Percentiles rank a stretch among this genome's conserved stretches.
Conservation (phyloP, 2,797 vertebrate genomes). For the Fundulus diaphanus region DNA sequence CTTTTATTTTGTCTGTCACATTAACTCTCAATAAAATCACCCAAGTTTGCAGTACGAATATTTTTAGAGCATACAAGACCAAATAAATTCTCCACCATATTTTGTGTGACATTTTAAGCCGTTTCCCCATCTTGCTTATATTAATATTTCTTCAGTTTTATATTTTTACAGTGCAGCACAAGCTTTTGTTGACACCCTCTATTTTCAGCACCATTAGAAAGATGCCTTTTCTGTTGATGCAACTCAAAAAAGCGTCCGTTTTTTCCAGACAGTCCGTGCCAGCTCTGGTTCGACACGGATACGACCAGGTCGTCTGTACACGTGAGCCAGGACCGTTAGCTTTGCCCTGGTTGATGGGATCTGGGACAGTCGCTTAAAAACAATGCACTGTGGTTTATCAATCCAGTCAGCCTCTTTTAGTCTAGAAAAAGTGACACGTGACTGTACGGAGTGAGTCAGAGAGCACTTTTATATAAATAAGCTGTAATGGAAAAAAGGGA, state of each 20-base stretch:
- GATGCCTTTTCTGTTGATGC: constrained; percentile 49
- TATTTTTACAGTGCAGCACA: constrained; percentile 22
- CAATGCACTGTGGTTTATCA: constrained; percentile 54
- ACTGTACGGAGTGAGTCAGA: constrained; percentile 26
- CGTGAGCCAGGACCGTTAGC: constrained; percentile 49
- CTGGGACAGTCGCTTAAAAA: constrained; percentile 49
- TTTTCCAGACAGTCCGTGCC: constrained; percentile 38
- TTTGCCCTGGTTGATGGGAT: constrained; percentile 54
- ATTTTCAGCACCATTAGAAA: constrained; percentile 15
- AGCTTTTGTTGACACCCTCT: background rate
- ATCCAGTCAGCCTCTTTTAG: constrained; percentile 48
- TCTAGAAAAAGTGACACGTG: constrained; percentile 47
- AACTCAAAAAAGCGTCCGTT: constrained; percentile 49
- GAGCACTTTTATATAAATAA: constrained; percentile 3
- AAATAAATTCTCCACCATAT: background rate
- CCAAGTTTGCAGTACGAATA: background rate
- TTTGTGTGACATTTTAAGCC: background rate
- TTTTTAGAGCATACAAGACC: background rate
- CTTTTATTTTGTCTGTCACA: background rate
- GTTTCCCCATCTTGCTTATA: background rate
- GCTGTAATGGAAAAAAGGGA: background rate
- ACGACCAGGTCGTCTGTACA: constrained; percentile 46
- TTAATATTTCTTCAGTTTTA: background rate
- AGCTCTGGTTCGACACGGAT: constrained; percentile 40
- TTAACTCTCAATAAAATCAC: background rate